phyloP scores from a whole-genome alignment of 2,797 vertebrate genomes.

The Ibycter americanus region DNA sequence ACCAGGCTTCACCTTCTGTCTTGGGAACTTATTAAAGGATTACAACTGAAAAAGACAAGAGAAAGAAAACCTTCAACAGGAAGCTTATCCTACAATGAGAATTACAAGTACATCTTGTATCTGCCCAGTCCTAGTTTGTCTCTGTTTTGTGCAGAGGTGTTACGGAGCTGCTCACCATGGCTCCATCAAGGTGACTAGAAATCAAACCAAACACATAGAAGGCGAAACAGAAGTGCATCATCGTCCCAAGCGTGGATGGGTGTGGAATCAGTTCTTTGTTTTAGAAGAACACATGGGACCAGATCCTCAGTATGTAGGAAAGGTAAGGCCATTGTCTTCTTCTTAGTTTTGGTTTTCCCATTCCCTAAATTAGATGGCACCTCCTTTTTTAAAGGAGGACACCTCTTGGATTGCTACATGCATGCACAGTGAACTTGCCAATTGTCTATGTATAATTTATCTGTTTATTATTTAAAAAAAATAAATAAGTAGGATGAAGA shows the following conservation, averaged over 20 bases:
- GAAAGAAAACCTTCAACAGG: conserved; percentile 57
- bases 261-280: conserved; percentile 99
- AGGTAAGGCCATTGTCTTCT: conserved; percentile 79
- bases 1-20: conserved; percentile 77
- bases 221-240: conserved; percentile 96
- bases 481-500: not conserved
- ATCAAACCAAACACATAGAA: conserved; percentile 88
- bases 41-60: conserved; percentile 59
- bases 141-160: conserved; percentile 94
- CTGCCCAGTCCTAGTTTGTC: conserved; percentile 94
- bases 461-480: not conserved
- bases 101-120: conserved; percentile 89
- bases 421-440: not conserved
- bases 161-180: conserved; percentile 85
- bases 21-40: conserved; percentile 71
- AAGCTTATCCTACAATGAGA: conserved; percentile 89
- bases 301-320: conserved; percentile 96
- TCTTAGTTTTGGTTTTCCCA: not conserved
- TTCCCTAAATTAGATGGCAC: not conserved
- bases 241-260: conserved; percentile 97
- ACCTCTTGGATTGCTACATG: not conserved
- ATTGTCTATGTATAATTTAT: not conserved
- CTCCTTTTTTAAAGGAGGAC: not conserved
- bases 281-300: conserved; percentile 99
- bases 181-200: conserved; percentile 83